Conservation (phyloP, 92 coral and sea anemone genomes). For the Porites cylindrica region DNA sequence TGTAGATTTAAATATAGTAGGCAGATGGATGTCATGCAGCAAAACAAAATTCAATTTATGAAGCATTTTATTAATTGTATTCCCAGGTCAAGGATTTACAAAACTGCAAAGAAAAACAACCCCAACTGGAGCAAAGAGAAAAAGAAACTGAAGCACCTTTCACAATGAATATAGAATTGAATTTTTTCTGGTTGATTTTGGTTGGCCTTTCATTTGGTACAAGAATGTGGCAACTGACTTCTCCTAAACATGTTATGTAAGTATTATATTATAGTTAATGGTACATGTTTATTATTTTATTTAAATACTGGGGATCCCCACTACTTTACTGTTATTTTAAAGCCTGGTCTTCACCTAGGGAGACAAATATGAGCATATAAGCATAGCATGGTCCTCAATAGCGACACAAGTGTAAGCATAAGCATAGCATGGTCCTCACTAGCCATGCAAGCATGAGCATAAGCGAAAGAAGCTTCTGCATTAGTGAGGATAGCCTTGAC, state of each 20-base stretch:
- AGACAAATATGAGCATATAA: too few relatives aligned
- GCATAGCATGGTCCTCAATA: too few relatives aligned
- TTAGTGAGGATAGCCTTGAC: too few relatives aligned
- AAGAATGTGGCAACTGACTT: slow-evolving; percentile 89
- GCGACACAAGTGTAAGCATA: too few relatives aligned
- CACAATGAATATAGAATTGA: slow-evolving; percentile 79
- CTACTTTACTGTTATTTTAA: too few relatives aligned
- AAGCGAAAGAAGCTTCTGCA: too few relatives aligned
- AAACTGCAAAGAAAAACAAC: background rate
- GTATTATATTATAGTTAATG: slow-evolving; percentile 29
- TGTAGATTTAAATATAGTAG: too few relatives aligned
- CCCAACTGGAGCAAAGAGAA: background rate
- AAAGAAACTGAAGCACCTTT: slow-evolving; percentile 49
- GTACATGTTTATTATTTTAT: background rate
- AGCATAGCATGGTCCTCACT: too few relatives aligned
- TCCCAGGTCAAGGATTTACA: slow-evolving; percentile 14
- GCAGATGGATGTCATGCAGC: background rate
- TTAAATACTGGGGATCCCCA: too few relatives aligned
- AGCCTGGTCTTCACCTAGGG: too few relatives aligned
- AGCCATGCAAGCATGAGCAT: too few relatives aligned
- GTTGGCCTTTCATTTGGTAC: slow-evolving; percentile 94
- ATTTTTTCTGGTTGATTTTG: slow-evolving; percentile 78
- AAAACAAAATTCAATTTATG: background rate
- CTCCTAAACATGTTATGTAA: slow-evolving; percentile 92
- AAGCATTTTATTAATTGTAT: background rate